Evolutionary conservation across 1,140 invertebrate genomes (phyloP).

Genomic region (Drosophila dunni): DNA sequence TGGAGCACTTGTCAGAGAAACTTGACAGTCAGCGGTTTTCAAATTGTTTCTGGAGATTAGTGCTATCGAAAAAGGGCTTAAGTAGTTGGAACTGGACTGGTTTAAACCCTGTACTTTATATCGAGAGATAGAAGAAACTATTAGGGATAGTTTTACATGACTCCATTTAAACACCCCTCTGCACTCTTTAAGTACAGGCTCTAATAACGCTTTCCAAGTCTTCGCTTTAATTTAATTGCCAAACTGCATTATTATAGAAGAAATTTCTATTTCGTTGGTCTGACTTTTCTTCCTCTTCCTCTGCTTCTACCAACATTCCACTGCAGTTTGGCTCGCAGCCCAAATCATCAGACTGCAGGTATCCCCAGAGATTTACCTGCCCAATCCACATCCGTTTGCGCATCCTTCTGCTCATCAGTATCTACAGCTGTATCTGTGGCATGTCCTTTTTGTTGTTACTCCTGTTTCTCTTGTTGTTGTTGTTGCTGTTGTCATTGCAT

Average conservation of each 20-base stretch:
- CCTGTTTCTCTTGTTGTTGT: conserved; percentile 29
- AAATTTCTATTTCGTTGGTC: conserved; percentile 10
- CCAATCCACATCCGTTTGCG: neutral
- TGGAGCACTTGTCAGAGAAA: neutral
- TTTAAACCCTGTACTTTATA: no score
- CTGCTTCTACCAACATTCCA: conserved; percentile 27
- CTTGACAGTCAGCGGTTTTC: conserved; percentile 3
- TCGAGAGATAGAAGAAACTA: no score
- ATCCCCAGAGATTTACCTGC: conserved; percentile 15
- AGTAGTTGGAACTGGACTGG: no score
- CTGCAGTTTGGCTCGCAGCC: conserved; percentile 16
- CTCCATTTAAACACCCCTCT: no score
- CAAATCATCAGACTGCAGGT: conserved; percentile 43
- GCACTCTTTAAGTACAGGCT: no score
- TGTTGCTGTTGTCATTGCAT: conserved; percentile 68
- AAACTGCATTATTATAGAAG: conserved; percentile 50
- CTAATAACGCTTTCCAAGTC: no score
- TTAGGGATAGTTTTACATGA: no score
- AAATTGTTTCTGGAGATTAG: conserved; percentile 12
- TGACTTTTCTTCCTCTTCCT: conserved; percentile 18
- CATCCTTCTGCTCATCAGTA: conserved; percentile 28
- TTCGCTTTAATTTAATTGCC: conserved; percentile 63
- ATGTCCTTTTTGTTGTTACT: conserved; percentile 9
- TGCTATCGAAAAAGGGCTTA: neutral
- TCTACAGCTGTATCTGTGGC: conserved; percentile 15